phyloP scores from a whole-genome alignment of 2,113 vertebrate genomes.

The Phyllopteryx taeniolatus region DNA sequence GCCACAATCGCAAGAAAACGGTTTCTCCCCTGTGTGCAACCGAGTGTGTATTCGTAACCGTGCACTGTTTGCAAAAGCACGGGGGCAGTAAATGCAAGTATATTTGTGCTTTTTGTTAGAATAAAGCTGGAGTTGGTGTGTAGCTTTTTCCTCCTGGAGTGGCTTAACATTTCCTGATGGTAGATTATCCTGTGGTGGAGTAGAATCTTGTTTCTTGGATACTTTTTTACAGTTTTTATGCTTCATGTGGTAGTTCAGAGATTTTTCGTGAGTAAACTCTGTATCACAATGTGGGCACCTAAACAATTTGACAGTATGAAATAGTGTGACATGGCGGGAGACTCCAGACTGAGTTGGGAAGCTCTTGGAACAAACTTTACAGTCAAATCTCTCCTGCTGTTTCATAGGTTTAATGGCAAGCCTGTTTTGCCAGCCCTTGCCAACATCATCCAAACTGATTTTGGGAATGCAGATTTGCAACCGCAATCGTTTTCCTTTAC shows the following conservation, averaged over 20 bases:
- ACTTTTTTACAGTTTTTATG: conserved; percentile 37
- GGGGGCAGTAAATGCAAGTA: conserved; percentile 66
- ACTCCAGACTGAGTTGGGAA: conserved; percentile 57
- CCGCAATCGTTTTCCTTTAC: conserved; percentile 57
- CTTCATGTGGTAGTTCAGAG: conserved; percentile 56
- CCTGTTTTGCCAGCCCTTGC: conserved; percentile 57
- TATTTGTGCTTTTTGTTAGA: conserved; percentile 55
- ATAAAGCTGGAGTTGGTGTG: conserved; percentile 56
- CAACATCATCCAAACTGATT: conserved; percentile 64
- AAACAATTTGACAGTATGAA: conserved; percentile 59
- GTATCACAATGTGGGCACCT: conserved; percentile 59
- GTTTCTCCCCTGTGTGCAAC: conserved; percentile 74
- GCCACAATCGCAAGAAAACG: conserved; percentile 70
- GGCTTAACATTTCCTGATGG: conserved; percentile 21
- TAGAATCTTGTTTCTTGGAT: neutral
- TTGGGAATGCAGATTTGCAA: conserved; percentile 69
- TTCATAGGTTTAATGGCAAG: conserved; percentile 1
- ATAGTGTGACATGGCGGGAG: conserved; percentile 61
- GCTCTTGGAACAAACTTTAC: conserved; percentile 58
- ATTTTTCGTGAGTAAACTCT: conserved; percentile 49
- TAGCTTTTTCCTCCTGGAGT: conserved; percentile 29
- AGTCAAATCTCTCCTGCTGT: conserved; percentile 44
- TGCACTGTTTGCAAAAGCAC: conserved; percentile 50
- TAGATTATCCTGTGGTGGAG: neutral
- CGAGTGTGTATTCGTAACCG: conserved; percentile 60